Conservation (phyloP, 1,140 invertebrate genomes). For the Euschistus heros region DNA sequence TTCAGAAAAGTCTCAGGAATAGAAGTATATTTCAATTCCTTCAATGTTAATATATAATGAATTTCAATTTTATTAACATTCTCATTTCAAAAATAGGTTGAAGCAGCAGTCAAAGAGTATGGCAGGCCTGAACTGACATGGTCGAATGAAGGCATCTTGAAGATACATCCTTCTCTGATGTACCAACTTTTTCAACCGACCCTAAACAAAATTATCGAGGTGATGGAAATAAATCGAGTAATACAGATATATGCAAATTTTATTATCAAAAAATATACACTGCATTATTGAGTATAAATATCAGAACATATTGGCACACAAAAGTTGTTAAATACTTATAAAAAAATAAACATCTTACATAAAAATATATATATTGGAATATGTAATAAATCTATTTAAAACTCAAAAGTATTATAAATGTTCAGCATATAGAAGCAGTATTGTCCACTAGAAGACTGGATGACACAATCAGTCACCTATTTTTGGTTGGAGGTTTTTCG, state of each 20-base stretch:
- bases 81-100: conserved; percentile 30
- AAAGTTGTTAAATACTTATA: too few relatives aligned
- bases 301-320: too few relatives aligned
- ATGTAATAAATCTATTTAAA: too few relatives aligned
- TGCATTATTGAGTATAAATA: too few relatives aligned
- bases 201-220: conserved; percentile 40
- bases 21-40: conserved; percentile 30
- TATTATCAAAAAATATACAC: too few relatives aligned
- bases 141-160: conserved; percentile 48
- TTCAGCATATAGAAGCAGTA: conserved; percentile 41
- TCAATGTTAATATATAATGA: too few relatives aligned
- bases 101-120: conserved; percentile 39
- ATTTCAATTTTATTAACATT: neutral
- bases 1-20: conserved; percentile 42
- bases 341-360: too few relatives aligned
- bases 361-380: too few relatives aligned
- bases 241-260: too few relatives aligned
- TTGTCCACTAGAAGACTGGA: conserved; percentile 36
- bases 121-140: conserved; percentile 43
- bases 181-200: conserved; percentile 41
- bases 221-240: conserved; percentile 20
- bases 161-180: conserved; percentile 44
- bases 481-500: conserved; percentile 49
- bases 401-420: neutral
- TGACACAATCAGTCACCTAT: conserved; percentile 40